phyloP scores from a whole-genome alignment of 2,888 invertebrate genomes.

The Drosophila robusta region DNA sequence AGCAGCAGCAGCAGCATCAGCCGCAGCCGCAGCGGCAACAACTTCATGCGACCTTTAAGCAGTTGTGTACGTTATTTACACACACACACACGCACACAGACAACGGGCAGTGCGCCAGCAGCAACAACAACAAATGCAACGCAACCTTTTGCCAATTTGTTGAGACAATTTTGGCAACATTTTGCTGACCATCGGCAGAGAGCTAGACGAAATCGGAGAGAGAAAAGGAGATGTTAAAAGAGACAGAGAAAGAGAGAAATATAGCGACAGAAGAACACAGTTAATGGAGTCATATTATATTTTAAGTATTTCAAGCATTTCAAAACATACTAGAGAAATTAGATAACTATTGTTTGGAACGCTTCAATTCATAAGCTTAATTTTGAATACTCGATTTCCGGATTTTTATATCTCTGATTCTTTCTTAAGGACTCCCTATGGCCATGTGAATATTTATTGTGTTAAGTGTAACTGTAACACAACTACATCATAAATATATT shows the following conservation, averaged over 20 bases:
- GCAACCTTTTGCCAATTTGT: conserved; percentile 63
- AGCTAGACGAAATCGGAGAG: not conserved
- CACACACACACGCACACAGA: conserved; percentile 18
- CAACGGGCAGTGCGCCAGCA: conserved; percentile 34
- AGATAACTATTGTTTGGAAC: not conserved
- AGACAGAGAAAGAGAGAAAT: not conserved
- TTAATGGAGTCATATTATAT: not conserved
- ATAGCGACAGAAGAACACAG: not conserved
- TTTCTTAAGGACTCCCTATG: too few species aligned
- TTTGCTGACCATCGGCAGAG: conserved; percentile 36
- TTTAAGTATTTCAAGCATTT: not conserved
- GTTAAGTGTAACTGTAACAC: too few species aligned
- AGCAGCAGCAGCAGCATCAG: conserved; percentile 39
- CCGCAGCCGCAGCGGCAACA: conserved; percentile 27
- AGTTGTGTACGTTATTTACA: conserved; percentile 63
- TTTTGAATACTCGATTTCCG: too few species aligned
- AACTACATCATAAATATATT: too few species aligned
- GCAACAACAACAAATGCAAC: conserved; percentile 33
- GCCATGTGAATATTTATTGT: too few species aligned
- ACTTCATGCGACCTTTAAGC: conserved; percentile 65
- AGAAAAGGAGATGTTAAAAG: not conserved
- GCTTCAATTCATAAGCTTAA: too few species aligned
- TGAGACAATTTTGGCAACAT: conserved; percentile 75
- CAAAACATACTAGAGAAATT: not conserved
- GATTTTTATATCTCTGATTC: too few species aligned